A percentile compares a stretch with the other conserved stretches of the same genome.
Conservation (phyloP, 2,888 invertebrate genomes). For the Tipula vernalis region DNA sequence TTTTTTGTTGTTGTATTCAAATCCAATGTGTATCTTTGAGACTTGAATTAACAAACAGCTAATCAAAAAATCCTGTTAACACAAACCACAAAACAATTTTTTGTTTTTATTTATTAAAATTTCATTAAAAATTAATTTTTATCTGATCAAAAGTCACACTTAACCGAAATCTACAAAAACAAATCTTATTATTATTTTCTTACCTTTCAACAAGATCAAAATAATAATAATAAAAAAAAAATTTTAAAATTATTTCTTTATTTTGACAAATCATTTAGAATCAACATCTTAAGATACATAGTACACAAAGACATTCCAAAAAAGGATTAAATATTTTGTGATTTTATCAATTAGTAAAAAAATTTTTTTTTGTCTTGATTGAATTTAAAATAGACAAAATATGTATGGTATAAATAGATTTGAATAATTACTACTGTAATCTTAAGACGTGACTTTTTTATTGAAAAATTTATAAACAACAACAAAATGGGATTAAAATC, state of each 20-base stretch:
- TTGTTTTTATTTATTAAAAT: neutral
- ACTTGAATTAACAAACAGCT: neutral
- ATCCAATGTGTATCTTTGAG: neutral
- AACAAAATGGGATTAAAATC: neutral
- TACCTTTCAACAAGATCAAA: constrained; percentile 4
- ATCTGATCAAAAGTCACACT: constrained; percentile 4
- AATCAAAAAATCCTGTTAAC: neutral
- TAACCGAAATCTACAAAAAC: neutral
- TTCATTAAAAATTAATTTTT: constrained; percentile 1
- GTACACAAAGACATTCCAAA: neutral
- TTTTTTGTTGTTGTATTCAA: neutral
- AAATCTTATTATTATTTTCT: neutral
- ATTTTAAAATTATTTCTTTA: neutral
- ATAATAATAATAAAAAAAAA: neutral
- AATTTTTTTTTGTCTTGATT: neutral
- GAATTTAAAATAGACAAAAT: neutral
- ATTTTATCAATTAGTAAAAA: neutral
- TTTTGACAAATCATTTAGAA: neutral
- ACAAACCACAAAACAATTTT: neutral
- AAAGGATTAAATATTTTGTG: neutral
- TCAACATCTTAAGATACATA: neutral
- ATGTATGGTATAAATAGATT: neutral
- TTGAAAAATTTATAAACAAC: neutral
- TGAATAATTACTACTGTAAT: constrained; percentile 4
- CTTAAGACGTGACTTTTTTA: neutral